phyloP scores from a whole-genome alignment of 1,140 invertebrate species.

The Drosophila mojavensis region DNA sequence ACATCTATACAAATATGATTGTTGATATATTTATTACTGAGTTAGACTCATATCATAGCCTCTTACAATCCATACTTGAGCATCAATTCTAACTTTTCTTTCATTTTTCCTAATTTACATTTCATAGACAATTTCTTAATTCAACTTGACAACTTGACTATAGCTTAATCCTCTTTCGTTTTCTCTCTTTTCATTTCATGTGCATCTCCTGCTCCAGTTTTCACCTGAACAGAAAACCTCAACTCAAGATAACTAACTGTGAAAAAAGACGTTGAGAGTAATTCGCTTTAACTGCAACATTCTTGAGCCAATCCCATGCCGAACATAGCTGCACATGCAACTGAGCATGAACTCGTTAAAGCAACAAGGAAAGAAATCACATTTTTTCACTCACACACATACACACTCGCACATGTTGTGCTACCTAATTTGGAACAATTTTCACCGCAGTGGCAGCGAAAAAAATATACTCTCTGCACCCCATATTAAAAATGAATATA shows the following conservation, averaged over 20 bases:
- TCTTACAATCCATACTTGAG: too few species aligned
- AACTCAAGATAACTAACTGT: conserved; percentile 5
- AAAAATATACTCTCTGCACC: conserved; percentile 38
- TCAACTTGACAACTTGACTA: neutral
- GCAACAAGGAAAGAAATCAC: conserved; percentile 36
- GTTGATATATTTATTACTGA: too few species aligned
- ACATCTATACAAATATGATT: too few species aligned
- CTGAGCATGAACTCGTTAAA: conserved; percentile 65
- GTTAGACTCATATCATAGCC: too few species aligned
- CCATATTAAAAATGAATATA: conserved; percentile 75
- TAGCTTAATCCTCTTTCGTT: neutral
- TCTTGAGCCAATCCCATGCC: conserved; percentile 29
- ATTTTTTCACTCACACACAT: conserved; percentile 17
- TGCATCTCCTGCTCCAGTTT: conserved; percentile 37
- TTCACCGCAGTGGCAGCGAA: conserved; percentile 57
- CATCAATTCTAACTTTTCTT: too few species aligned
- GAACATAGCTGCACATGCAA: conserved; percentile 48
- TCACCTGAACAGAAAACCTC: conserved; percentile 35
- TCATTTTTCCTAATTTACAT: too few species aligned
- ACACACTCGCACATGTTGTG: conserved; percentile 35
- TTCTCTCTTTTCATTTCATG: neutral
- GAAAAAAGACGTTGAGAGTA: conserved; percentile 3
- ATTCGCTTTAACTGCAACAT: conserved; percentile 33
- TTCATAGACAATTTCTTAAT: too few species aligned
- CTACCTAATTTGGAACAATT: conserved; percentile 74